phyloP scores from a whole-genome alignment of 1,140 invertebrate genomes.

The Drosophila triauraria region DNA sequence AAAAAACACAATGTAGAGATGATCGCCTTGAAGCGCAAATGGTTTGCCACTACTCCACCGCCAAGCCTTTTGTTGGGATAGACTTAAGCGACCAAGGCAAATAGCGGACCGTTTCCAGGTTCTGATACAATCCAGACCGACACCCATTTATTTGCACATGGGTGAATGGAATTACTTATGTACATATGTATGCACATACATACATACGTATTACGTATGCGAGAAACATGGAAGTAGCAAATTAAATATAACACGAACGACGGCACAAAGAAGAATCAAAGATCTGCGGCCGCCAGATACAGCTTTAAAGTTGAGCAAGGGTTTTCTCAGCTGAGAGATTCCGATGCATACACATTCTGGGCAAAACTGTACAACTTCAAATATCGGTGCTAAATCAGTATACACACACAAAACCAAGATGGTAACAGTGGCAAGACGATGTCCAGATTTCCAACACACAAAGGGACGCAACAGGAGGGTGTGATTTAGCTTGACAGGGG shows the following conservation, averaged over 20 bases:
- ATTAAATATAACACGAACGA: not conserved
- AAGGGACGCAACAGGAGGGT: not conserved
- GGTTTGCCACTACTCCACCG: not conserved
- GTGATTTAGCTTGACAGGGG: not conserved
- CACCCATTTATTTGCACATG: not conserved
- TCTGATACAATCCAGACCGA: not conserved
- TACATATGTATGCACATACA: not conserved
- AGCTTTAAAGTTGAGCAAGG: not conserved
- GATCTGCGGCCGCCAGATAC: not conserved
- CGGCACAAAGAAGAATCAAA: slow-evolving; percentile 11
- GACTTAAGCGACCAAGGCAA: not conserved
- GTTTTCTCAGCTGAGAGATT: not conserved
- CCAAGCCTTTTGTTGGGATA: not conserved
- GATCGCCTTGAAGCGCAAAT: not conserved
- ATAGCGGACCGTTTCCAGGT: not conserved
- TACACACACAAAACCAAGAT: slow-evolving; percentile 5
- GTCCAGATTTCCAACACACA: not conserved
- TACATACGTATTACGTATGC: not conserved
- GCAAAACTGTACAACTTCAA: not conserved
- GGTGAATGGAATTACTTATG: not conserved
- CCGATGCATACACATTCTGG: not conserved
- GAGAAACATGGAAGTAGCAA: not conserved
- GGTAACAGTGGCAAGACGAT: not conserved
- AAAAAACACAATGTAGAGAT: not conserved
- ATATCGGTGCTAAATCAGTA: not conserved